Evolutionary conservation across 2,888 invertebrate species (phyloP), one percentile per base, ranked within the genome.

Genomic region (Anaspis maculata): DNA sequence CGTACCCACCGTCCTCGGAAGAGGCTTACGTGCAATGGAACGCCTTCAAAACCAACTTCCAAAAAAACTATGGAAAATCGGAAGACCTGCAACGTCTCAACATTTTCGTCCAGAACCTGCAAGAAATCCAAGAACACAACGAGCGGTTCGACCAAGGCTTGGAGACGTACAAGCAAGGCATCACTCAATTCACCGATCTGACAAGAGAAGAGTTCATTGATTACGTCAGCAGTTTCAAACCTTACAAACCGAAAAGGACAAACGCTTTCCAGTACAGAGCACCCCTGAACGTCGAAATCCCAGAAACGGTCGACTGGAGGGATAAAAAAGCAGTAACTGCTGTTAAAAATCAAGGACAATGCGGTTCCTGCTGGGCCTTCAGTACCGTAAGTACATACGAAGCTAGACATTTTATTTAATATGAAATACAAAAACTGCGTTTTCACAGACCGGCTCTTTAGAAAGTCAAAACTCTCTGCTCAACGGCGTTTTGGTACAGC

Each of bases 401-500:
- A n/a, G n/a, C n/a, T n/a, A n/a, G n/a, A n/a, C n/a, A n/a, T n/a
- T n/a, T n/a, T n/a, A n/a, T n/a, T n/a, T n/a, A n/a, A n/a, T n/a
- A n/a, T n/a, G n/a, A n/a, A n/a, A n/a, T n/a, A n/a, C n/a, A n/a
- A n/a, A n/a, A n/a, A n/a, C n/a, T n/a, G n/a, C n/a, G n/a, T n/a
- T n/a, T n/a, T n/a, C n/a, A n/a, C 59, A 89, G 80, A 94, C 92
- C 31, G 95, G 91, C 11, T 69, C 90, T 0, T 66, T 92, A 9
- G 92, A 92, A 69, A 91, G 82, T 1, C 91, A 91, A 65, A 83
- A 91, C 65, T 91, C 77, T 74, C 78, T 89, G 46, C 77, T 81
- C 66, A 71, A 72, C 9, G 83, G 83, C 6, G 71, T 71, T 46
- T 70, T 92, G 32, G 74, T 88, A 15, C 88, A 89, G 1, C 74